Evolutionary conservation across 1,140 invertebrate genomes (phyloP), one percentile per base, ranked within the genome.

Genomic region (Drosophila neocordata): DNA sequence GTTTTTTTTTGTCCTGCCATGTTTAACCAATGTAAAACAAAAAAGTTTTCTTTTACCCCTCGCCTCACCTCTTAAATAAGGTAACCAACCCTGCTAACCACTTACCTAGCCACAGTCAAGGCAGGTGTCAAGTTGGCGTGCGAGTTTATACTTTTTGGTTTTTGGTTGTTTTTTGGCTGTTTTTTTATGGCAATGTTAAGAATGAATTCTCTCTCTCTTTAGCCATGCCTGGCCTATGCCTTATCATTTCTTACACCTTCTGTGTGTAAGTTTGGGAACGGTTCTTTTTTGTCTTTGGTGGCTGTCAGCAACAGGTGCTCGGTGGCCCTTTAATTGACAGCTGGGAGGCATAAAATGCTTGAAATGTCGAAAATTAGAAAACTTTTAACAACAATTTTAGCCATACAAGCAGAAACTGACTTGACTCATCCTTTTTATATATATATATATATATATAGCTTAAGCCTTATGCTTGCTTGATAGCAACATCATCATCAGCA

Each of bases 331-430:
- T 89, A 83, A 89, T 88, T 88, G 83, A 89, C 83, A 88, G 83
- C 84, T 89, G 69, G 76, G 68, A 83, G 84, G 76, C 83, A 89
- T 88, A 77, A 88, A 83, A 88, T 83, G 73, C 81, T 88, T 58
- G 76, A 88, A 88, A 89, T 84, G 83, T 88, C 76, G 83, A 83
- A 89, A 88, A 88, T 88, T 89, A 88, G 84, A 88, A 88, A 88
- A 88, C 84, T 88, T 89, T 88, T 88, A 83, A 88, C 83, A 88
- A 83, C 83, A 87, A 84, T 81, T 75, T 66, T 52, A 31, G 44
- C 61, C 27, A 31, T 31, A 31, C 27, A 5, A 7, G 27, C 27
- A 31, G 4, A 31, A 31, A 31, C 3, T 6, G 27, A 31, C 27
- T 31, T 31, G 4, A 31, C 4, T n/a, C 44, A 51, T 13, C 60